A percentile compares a stretch with the other conserved stretches of the same genome.
These are phyloP conservation scores for Telmatherina bonti DNA, from an alignment of 2,797 vertebrate species.

Conservation along the genomic window DNA sequence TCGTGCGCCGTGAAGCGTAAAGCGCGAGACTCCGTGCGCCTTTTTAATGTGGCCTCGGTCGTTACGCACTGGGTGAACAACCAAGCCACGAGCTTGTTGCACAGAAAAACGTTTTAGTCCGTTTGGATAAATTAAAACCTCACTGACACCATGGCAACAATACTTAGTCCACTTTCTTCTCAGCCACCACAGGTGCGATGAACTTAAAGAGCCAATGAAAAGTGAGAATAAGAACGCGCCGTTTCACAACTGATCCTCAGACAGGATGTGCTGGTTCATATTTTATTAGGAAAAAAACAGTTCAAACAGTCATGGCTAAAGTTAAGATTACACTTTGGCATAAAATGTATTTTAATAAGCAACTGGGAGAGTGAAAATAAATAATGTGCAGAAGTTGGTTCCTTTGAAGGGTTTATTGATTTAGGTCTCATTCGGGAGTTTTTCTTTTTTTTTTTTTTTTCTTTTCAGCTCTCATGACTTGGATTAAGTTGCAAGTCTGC, in stretches of 20 bases:
- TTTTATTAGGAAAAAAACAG: neutral
- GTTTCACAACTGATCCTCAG: neutral
- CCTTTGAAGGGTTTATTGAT: constrained; percentile 42
- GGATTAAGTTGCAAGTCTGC: constrained; percentile 47
- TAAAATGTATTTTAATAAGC: neutral
- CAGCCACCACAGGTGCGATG: constrained; percentile 15
- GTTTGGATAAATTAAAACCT: neutral
- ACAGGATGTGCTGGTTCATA: neutral
- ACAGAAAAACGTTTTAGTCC: neutral
- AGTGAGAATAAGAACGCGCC: neutral
- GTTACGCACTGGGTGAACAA: constrained; percentile 28
- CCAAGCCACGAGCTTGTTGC: neutral
- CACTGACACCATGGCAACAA: neutral
- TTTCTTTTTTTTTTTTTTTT: too few species aligned
- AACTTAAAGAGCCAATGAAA: neutral
- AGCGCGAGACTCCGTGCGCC: neutral
- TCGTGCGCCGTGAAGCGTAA: fast-evolving
- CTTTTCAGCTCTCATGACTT: constrained; percentile 63
- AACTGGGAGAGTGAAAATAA: neutral
- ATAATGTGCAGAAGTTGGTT: constrained; percentile 19
- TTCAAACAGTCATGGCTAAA: neutral
- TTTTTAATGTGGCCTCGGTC: neutral
- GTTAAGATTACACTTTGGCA: neutral
- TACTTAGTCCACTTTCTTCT: too few species aligned
- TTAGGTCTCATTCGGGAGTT: constrained; percentile 41